phyloP scores from a whole-genome alignment of 2,113 vertebrate genomes.

The Boleophthalmus pectinirostris region DNA sequence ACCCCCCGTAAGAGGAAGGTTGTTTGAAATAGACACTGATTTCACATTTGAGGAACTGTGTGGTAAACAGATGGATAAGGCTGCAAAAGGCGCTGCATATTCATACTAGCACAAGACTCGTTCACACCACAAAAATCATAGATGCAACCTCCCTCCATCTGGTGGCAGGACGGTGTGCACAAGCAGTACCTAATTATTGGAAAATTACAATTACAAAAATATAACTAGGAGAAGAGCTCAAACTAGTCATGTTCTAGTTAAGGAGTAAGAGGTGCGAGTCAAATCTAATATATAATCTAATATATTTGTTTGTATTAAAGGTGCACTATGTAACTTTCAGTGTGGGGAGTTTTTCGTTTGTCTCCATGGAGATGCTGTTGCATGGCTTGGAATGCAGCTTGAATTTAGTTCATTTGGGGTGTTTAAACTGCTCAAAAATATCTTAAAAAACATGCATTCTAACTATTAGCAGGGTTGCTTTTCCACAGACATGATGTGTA shows the following conservation, averaged over 20 bases:
- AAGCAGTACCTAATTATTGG: constrained; percentile 32
- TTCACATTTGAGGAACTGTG: constrained; percentile 32
- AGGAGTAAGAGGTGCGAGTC: neutral
- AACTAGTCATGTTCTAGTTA: neutral
- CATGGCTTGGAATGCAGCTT: too few species aligned
- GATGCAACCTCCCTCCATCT: constrained; percentile 44
- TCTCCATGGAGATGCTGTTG: too few species aligned
- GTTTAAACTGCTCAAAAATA: too few species aligned
- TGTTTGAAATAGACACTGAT: constrained; percentile 33
- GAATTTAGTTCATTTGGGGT: too few species aligned
- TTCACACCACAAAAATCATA: constrained; percentile 52
- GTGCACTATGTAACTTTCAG: too few species aligned
- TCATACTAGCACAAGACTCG: constrained; percentile 42
- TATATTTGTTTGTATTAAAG: too few species aligned
- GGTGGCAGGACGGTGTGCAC: constrained; percentile 24
- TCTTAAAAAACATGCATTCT: neutral
- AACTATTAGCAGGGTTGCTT: neutral
- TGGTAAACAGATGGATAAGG: constrained; percentile 56
- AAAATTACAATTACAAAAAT: constrained; percentile 2
- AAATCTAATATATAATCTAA: too few species aligned
- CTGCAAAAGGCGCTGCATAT: constrained; percentile 58
- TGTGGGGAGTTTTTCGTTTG: too few species aligned
- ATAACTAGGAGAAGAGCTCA: neutral
- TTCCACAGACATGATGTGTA: neutral
- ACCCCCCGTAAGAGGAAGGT: constrained; percentile 3